phyloP scores from a whole-genome alignment of 2,113 vertebrate genomes.

The Desmodus rotundus region DNA sequence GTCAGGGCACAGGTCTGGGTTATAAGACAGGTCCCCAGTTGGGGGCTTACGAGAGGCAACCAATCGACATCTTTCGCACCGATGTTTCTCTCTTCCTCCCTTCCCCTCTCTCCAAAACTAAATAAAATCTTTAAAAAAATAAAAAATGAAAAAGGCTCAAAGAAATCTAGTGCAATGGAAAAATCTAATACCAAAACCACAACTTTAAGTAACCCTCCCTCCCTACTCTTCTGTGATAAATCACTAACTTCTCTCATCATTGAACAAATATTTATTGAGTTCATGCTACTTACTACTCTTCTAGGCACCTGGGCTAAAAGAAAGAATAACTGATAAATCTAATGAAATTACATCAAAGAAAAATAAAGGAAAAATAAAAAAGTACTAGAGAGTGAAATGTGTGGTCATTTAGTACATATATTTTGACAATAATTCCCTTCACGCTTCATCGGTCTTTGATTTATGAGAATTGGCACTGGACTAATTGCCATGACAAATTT shows the following conservation, averaged over 20 bases:
- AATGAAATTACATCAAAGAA: not conserved
- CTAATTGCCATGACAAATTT: not conserved
- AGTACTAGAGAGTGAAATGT: not conserved
- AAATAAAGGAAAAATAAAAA: not conserved
- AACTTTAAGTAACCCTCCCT: not conserved
- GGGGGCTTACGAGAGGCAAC: too few species aligned
- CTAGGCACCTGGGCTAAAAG: not conserved
- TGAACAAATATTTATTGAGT: not conserved
- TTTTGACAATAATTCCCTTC: not conserved
- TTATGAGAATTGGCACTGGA: not conserved
- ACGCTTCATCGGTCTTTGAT: not conserved
- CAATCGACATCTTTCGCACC: too few species aligned
- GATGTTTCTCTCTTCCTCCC: too few species aligned
- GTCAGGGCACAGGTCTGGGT: too few species aligned
- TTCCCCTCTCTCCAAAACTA: too few species aligned
- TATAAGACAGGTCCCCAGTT: too few species aligned
- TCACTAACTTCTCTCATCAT: not conserved
- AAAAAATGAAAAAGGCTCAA: not conserved
- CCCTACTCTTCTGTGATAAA: not conserved
- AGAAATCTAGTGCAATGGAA: not conserved
- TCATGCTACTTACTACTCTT: not conserved
- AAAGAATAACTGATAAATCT: conserved; percentile 25
- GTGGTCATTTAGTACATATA: not conserved
- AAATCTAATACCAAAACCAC: conserved; percentile 10
- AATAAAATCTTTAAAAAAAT: too few species aligned